Percentiles rank a stretch among this genome's conserved stretches.
phyloP scores from a whole-genome alignment of 2,888 invertebrate species.

The Trachelus tabidus region DNA sequence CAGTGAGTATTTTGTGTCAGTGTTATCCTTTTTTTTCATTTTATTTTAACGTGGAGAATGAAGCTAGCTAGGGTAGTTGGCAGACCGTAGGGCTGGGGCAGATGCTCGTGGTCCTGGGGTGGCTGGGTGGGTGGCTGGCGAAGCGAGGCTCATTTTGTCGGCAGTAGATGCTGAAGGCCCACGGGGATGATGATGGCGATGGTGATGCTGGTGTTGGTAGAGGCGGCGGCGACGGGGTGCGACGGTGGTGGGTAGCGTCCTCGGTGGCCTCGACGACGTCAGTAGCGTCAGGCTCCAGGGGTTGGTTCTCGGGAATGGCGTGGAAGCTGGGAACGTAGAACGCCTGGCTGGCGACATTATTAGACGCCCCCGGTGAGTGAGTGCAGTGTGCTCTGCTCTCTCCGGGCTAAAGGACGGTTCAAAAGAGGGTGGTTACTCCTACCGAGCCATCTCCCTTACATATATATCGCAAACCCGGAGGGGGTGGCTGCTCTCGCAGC shows the following conservation, averaged over 20 bases:
- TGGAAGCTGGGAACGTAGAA: conserved; percentile 50
- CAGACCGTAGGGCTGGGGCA: background rate
- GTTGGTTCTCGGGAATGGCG: conserved; percentile 29
- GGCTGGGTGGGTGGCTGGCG: conserved; percentile 43
- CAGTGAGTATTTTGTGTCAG: background rate
- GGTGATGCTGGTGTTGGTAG: conserved; percentile 24
- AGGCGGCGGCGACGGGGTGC: conserved; percentile 11
- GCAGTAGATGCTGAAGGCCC: conserved; percentile 46
- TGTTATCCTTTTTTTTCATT: background rate
- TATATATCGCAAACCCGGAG: conserved; percentile 7
- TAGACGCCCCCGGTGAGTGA: conserved; percentile 64
- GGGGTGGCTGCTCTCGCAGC: conserved; percentile 30
- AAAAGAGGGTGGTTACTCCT: background rate
- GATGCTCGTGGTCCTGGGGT: background rate
- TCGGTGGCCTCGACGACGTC: background rate
- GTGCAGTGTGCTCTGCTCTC: conserved; percentile 39
- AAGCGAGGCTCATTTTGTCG: conserved; percentile 65
- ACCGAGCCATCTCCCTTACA: background rate
- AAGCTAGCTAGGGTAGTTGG: background rate
- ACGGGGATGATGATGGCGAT: conserved; percentile 22
- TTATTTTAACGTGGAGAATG: background rate
- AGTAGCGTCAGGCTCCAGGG: conserved; percentile 28
- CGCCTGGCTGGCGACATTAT: conserved; percentile 66
- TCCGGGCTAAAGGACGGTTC: conserved; percentile 1
- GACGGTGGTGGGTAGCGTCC: conserved; percentile 7